Evolutionary conservation across 2,888 invertebrate genomes (phyloP).

Genomic region (Alentia gelatinosa): DNA sequence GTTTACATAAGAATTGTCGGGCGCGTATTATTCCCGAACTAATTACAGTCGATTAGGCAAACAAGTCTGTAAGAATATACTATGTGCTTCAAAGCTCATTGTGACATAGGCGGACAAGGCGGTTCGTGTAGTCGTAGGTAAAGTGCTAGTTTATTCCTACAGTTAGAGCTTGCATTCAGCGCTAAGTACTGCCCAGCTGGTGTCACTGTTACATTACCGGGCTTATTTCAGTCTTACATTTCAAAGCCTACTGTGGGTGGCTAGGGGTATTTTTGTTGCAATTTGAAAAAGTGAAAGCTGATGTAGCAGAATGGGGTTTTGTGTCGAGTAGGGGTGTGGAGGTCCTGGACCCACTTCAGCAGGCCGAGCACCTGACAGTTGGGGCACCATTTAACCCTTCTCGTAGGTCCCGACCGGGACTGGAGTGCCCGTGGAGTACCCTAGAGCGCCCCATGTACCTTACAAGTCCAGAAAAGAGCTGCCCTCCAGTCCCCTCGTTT

Average conservation of each 20-base stretch:
- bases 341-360: neutral
- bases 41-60: too few species aligned
- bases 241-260: neutral
- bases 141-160: neutral
- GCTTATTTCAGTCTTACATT: neutral
- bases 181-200: neutral
- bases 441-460: neutral
- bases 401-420: neutral
- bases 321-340: slow-evolving; percentile 37
- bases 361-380: slow-evolving; percentile 20
- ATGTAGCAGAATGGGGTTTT: slow-evolving; percentile 16
- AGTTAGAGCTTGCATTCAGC: neutral
- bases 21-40: too few species aligned
- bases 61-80: too few species aligned
- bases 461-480: neutral
- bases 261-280: slow-evolving; percentile 26
- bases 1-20: too few species aligned
- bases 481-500: neutral
- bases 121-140: neutral
- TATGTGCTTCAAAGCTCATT: too few species aligned
- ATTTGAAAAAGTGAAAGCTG: slow-evolving; percentile 10
- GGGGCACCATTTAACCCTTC: slow-evolving; percentile 14
- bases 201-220: neutral
- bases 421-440: neutral
- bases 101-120: too few species aligned